Percentiles rank a stretch among this genome's conserved stretches.
These are phyloP conservation scores for Ptychobarbus kaznakovi DNA, from an alignment of 2,797 vertebrate species.

Conservation along the genomic window DNA sequence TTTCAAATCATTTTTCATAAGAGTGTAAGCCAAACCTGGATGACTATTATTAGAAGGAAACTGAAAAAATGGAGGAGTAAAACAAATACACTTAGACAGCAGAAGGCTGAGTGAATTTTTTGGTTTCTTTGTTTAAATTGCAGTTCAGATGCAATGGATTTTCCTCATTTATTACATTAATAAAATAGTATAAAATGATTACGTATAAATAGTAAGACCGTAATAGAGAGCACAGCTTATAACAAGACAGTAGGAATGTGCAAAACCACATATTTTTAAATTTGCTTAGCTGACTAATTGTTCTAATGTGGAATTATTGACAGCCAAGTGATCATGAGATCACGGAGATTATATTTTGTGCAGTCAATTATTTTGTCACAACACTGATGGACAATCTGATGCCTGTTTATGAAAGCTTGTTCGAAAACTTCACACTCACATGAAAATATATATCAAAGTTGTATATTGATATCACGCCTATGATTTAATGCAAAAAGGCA, in stretches of 20 bases:
- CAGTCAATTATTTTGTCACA: not conserved
- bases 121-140: constrained; percentile 37
- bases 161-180: not conserved
- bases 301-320: not conserved
- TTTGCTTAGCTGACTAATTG: not conserved
- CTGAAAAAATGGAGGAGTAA: constrained; percentile 7
- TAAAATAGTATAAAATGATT: no score
- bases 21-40: constrained; percentile 22
- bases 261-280: not conserved
- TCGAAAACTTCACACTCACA: not conserved
- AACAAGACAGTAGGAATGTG: not conserved
- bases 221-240: not conserved
- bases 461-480: not conserved
- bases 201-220: no score
- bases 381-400: not conserved
- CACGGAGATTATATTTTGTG: not conserved
- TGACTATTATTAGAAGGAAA: constrained; percentile 42
- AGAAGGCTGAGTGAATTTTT: constrained; percentile 34
- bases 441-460: not conserved
- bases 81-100: constrained; percentile 23
- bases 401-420: not conserved
- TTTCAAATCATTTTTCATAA: constrained; percentile 50
- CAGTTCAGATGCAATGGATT: not conserved
- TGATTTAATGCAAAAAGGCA: not conserved
- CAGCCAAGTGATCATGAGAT: not conserved